Evolutionary conservation across 2,113 vertebrate species (phyloP), one percentile per base, ranked within the genome.

Genomic region (Anoura caudifer): DNA sequence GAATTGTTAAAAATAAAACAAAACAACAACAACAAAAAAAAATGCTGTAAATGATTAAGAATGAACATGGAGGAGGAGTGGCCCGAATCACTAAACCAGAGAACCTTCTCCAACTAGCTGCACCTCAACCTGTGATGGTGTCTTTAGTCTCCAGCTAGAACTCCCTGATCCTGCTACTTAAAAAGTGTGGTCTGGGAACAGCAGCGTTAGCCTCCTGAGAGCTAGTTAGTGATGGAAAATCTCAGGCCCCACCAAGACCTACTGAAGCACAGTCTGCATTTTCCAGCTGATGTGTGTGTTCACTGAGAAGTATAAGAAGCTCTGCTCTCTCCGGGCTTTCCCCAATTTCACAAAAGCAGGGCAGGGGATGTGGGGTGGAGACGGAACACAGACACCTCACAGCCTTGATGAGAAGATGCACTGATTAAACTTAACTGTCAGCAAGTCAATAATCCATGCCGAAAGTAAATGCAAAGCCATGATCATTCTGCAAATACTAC

Each of bases 131-230:
- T 73, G 17, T 50, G 31, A 93, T 28, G 56, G 63, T 95, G 28
- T 63, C 94, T 96, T 45, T 54, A 59, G 96, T 89, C 81, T 81
- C 92, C 77, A 87, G 90, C 72, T 24, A 50, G 41, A 96, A 38
- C 47, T 70, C 50, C 36, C 41, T 38, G 61, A 61, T 10, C 24
- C 63, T 43, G 43, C 10, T n/a, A 33, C 45, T 43, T 43, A 26
- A 12, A 14, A 19, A 63, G 59, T 52, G 50, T 81, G 28, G 20
- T 67, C 41, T n/a, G 59, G 7, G 36, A 22, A 38, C 24, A 70
- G 15, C 14, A 9, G 20, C 20, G 54, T 47, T 8, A 65, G 69
- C 31, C 12, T 14, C 36, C 22, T 11, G 26, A 63, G 63, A 85
- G 7, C 65, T 22, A 73, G 36, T 31, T 28, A 63, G 43, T 94